Percentiles rank a stretch among this genome's conserved stretches.
These are phyloP conservation scores for Orchesellides sinensis DNA, from an alignment of 2,888 invertebrate genomes.

Conservation along the genomic window DNA sequence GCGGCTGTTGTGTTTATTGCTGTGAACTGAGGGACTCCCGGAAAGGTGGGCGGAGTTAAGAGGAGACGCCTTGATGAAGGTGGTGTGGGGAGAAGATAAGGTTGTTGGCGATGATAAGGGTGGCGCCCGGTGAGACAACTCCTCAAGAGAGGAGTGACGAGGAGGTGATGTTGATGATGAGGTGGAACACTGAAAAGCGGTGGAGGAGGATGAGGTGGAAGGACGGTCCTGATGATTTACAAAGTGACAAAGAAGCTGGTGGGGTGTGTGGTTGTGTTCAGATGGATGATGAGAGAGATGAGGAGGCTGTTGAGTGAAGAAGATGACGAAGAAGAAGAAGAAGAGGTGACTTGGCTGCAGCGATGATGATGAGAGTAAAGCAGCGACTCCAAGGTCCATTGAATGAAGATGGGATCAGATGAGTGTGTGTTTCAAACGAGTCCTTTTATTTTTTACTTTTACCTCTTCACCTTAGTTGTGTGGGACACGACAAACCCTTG, in stretches of 20 bases:
- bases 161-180: not conserved
- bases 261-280: conserved; percentile 1
- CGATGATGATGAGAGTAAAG: conserved; percentile 13
- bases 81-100: too few species aligned
- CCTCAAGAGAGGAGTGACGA: not conserved
- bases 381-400: conserved; percentile 55
- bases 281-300: not conserved
- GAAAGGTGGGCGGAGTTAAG: too few species aligned
- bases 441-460: too few species aligned
- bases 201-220: conserved; percentile 4
- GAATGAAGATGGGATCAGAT: conserved; percentile 12
- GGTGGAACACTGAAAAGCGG: not conserved
- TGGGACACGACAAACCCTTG: too few species aligned
- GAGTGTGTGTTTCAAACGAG: too few species aligned
- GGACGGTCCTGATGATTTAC: conserved; percentile 19
- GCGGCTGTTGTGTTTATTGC: too few species aligned
- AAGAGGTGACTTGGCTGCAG: conserved; percentile 37
- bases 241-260: conserved; percentile 4
- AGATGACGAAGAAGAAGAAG: conserved; percentile 33
- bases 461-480: too few species aligned
- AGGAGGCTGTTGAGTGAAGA: conserved; percentile 1
- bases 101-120: not conserved
- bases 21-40: too few species aligned
- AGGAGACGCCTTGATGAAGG: not conserved
- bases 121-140: not conserved